These are phyloP conservation scores for Gortyna flavago DNA, from an alignment of 2,888 invertebrate species.

Conservation along the genomic window DNA sequence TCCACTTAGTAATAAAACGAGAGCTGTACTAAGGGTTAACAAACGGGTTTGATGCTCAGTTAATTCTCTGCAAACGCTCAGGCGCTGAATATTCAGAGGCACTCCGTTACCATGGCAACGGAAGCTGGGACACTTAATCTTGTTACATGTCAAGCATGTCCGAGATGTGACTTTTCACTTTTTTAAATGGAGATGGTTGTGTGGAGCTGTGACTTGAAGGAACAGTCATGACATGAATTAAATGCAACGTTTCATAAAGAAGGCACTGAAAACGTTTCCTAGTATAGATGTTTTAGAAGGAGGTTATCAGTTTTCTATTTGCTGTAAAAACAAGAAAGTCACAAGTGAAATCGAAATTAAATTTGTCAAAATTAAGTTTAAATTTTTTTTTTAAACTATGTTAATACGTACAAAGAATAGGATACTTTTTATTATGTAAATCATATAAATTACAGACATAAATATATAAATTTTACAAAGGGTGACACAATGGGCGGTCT, in stretches of 20 bases:
- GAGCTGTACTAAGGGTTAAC: slow-evolving; percentile 42
- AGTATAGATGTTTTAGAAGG: neutral
- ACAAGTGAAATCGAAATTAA: neutral
- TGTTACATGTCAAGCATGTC: slow-evolving; percentile 60
- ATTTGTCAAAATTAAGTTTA: neutral
- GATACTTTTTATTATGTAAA: too few relatives aligned
- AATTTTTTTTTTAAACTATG: neutral
- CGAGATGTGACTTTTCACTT: slow-evolving; percentile 45
- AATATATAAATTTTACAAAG: neutral
- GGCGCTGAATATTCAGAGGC: slow-evolving; percentile 61
- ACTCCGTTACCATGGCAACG: slow-evolving; percentile 61
- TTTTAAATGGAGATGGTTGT: slow-evolving; percentile 39
- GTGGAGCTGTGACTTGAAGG: neutral
- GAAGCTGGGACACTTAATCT: slow-evolving; percentile 60
- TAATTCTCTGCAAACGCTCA: slow-evolving; percentile 58
- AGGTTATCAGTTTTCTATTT: neutral
- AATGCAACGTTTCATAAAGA: neutral
- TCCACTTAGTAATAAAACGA: slow-evolving; percentile 32
- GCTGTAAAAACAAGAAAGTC: neutral
- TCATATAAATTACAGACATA: neutral
- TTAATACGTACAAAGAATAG: neutral
- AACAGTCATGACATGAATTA: neutral
- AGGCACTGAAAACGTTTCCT: neutral
- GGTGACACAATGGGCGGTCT: neutral
- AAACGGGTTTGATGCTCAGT: slow-evolving; percentile 57